phyloP scores from a whole-genome alignment of 2,113 vertebrate species.

The Charina bottae region DNA sequence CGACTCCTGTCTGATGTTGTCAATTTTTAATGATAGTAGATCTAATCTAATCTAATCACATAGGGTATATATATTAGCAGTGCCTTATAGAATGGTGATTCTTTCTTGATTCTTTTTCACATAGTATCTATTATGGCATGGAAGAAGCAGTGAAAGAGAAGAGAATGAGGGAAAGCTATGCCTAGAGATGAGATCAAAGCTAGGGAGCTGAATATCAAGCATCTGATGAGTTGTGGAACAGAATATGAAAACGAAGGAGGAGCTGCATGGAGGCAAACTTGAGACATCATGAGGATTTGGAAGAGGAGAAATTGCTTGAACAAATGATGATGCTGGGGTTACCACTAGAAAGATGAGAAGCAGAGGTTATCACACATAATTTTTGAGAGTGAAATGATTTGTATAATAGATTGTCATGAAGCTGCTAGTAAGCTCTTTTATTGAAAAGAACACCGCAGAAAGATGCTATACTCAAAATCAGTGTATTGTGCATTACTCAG shows the following conservation, averaged over 20 bases:
- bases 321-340: neutral
- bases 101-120: neutral
- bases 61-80: neutral
- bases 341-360: neutral
- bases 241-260: neutral
- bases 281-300: neutral
- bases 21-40: neutral
- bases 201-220: neutral
- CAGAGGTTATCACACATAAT: neutral
- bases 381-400: neutral
- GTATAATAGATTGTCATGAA: neutral
- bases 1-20: neutral
- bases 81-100: neutral
- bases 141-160: neutral
- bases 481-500: neutral
- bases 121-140: neutral
- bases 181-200: neutral
- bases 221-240: neutral
- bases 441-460: neutral
- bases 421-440: neutral
- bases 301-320: neutral
- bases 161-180: neutral
- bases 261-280: neutral
- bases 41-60: no score
- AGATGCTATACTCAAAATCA: neutral